A percentile compares a stretch with the other conserved stretches of the same genome.
phyloP scores from a whole-genome alignment of 2,113 vertebrate species.

The Astatoreochromis straeleni region DNA sequence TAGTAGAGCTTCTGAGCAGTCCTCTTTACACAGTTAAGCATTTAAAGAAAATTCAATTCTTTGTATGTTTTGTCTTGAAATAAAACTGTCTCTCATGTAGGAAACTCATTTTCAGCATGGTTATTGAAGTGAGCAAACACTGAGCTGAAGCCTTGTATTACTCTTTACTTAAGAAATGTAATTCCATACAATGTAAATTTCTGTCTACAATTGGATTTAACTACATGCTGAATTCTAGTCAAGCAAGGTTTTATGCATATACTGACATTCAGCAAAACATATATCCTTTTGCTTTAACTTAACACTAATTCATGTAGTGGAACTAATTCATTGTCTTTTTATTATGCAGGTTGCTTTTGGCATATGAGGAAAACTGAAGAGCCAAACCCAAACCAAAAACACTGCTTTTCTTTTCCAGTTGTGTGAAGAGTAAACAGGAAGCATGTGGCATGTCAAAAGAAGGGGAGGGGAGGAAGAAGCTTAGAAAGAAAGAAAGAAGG shows the following conservation, averaged over 20 bases:
- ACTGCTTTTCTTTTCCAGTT: constrained; percentile 40
- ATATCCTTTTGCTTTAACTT: neutral
- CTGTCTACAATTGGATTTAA: neutral
- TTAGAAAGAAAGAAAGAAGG: neutral
- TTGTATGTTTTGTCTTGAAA: neutral
- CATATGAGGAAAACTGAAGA: constrained; percentile 5
- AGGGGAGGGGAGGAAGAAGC: constrained; percentile 38
- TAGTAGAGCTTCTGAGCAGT: neutral
- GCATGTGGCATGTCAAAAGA: constrained; percentile 37
- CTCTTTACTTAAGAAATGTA: neutral
- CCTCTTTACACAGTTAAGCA: neutral
- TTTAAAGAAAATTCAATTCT: neutral
- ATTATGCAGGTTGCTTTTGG: neutral
- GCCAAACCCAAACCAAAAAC: constrained; percentile 13
- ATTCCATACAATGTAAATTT: neutral
- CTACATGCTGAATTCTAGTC: neutral
- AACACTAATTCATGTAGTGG: neutral
- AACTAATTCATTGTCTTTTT: neutral
- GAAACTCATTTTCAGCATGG: neutral
- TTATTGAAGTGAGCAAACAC: neutral
- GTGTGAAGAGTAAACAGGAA: constrained; percentile 73
- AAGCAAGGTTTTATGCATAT: neutral
- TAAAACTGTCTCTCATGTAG: neutral
- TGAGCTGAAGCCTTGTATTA: neutral
- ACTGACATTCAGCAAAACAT: neutral